Conservation (phyloP, 2,113 vertebrate genomes). For the Ptychochromis oligacanthus region DNA sequence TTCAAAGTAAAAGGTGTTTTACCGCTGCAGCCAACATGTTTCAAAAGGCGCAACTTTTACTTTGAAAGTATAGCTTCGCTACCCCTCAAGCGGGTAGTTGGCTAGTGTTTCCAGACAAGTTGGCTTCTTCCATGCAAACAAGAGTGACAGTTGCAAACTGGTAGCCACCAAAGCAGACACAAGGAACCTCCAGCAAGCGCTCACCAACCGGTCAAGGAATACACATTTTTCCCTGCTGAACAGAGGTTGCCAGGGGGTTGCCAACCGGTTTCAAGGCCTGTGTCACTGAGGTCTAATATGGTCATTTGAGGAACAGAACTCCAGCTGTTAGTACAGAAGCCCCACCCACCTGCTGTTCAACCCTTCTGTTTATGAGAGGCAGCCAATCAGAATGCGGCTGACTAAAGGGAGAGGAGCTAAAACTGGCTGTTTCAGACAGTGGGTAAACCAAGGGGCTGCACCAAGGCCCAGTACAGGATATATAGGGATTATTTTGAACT, state of each 20-base stretch:
- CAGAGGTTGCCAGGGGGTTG: not conserved
- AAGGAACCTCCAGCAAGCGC: not conserved
- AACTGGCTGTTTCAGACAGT: not conserved
- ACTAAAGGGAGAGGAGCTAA: not conserved
- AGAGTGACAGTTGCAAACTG: not conserved
- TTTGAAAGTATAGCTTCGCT: not conserved
- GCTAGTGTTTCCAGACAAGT: not conserved
- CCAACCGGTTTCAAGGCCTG: not conserved
- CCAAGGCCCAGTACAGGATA: not conserved
- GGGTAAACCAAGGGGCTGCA: not conserved
- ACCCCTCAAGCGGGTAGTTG: not conserved
- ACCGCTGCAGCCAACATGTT: not conserved
- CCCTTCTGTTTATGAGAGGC: too few relatives aligned
- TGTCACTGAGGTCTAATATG: not conserved
- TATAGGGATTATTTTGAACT: not conserved
- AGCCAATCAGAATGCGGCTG: not conserved
- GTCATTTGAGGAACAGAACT: not conserved
- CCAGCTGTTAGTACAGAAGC: not conserved
- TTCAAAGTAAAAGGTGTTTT: not conserved
- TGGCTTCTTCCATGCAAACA: not conserved
- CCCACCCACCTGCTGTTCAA: not conserved
- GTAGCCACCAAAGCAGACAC: not conserved
- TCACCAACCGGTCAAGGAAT: not conserved
- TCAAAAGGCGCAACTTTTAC: not conserved
- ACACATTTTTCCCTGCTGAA: too few relatives aligned